Evolutionary conservation across 2,113 vertebrate species (phyloP).

Genomic region (Chaetodon auriga): DNA sequence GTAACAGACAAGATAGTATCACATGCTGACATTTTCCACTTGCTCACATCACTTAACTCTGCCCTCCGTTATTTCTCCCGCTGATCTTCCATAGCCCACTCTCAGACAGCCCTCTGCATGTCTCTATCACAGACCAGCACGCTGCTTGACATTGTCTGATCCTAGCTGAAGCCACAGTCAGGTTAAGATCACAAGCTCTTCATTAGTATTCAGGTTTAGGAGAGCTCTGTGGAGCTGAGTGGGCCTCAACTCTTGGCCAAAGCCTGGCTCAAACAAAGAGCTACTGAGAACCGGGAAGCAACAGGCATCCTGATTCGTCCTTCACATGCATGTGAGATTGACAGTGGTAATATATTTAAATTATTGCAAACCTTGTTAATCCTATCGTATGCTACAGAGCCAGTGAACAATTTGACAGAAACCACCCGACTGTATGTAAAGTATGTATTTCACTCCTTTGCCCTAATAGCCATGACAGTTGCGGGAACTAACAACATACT

Average conservation of each 20-base stretch:
- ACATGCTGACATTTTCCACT: conserved; percentile 10
- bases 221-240: conserved; percentile 54
- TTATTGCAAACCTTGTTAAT: conserved; percentile 7
- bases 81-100: conserved; percentile 28
- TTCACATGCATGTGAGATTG: too few relatives aligned
- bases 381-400: not conserved
- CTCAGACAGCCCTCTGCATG: conserved; percentile 33
- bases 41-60: conserved; percentile 9
- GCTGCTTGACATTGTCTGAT: conserved; percentile 60
- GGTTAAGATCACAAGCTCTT: conserved; percentile 61
- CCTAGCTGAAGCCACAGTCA: conserved; percentile 59
- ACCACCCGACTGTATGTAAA: not conserved
- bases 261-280: conserved; percentile 47
- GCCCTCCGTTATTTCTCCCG: conserved; percentile 33
- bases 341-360: not conserved
- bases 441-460: not conserved
- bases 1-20: not conserved
- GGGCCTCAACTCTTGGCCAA: conserved; percentile 45
- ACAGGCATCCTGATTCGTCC: too few relatives aligned
- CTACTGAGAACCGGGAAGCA: conserved; percentile 30
- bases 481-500: not conserved
- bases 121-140: conserved; percentile 38
- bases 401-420: not conserved
- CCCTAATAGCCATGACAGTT: not conserved
- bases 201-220: conserved; percentile 68